Base-by-base conservation (phyloP, 2,113 vertebrate species). In the Pangasianodon hypophthalmus region DNA sequence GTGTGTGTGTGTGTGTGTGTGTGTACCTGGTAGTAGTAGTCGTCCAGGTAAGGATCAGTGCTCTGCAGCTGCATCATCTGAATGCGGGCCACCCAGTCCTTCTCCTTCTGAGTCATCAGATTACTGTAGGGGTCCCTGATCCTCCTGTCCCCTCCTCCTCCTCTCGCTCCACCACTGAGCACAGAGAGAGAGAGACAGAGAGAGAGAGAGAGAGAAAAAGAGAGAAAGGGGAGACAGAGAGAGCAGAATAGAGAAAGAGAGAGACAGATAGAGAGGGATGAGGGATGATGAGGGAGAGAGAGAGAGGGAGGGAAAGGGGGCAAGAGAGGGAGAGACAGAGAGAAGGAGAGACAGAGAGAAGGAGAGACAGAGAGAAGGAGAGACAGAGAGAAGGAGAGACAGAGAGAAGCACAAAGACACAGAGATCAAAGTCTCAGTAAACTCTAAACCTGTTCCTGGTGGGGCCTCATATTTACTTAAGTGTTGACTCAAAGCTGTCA, bases 11-110 rank as follows among this genome's bases (percentile, higher is more conserved):
- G 8, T n/a, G 14, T 37, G 62, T 9, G 48, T 16, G 41, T 85
- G 18, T 0, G 6, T 92, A 97, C 97, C 96, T 97, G 97, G 90
- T 99, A 99, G 93, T 99, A 99, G 95, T 98, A 99, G 85, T 99
- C 98, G 84, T 99, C 98, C 94, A 99, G 95, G 93, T 98, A 99
- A 13, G 98, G 98, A 87, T 99, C 98, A 85, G 98, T 99, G 95
- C 98, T 99, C 91, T 99, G 98, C 62, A 99, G 96, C 87, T 99
- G 98, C 98, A 99, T 98, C 97, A 99, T 99, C 93, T 99, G 98
- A 92, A 99, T 98, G 88, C 98, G 98, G 7, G 98, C 97, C 9
- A 99, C 98, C 98, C 98, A 99, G 48, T 99, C 98, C 92, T 99
- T 99, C 85, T 99, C 98, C 84, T 97, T 96, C 92, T 97, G 98